These are phyloP conservation scores for Ormyrus rosae DNA, from an alignment of 2,888 invertebrate genomes.

Conservation along the genomic window DNA sequence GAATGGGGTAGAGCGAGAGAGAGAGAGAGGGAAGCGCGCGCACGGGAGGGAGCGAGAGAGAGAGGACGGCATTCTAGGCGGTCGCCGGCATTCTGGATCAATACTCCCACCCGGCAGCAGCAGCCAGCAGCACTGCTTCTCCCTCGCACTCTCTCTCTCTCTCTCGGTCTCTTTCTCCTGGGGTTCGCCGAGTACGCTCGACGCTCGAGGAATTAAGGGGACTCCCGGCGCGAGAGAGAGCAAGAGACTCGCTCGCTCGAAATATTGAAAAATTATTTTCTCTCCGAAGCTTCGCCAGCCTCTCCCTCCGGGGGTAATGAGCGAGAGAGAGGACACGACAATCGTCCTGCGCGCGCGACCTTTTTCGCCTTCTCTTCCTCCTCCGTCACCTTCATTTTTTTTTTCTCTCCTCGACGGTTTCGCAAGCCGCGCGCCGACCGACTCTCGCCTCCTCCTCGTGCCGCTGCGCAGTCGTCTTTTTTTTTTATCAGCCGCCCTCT, in stretches of 20 bases:
- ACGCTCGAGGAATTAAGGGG: slow-evolving; percentile 38
- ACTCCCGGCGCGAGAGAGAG: slow-evolving; percentile 2
- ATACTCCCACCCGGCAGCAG: slow-evolving; percentile 69
- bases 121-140: slow-evolving; percentile 58
- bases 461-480: too few species aligned
- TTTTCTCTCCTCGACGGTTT: too few species aligned
- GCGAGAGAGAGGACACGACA: neutral
- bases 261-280: slow-evolving; percentile 49
- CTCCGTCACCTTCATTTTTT: neutral
- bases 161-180: too few species aligned
- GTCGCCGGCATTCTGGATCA: slow-evolving; percentile 74
- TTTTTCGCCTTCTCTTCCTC: neutral
- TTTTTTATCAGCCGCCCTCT: too few species aligned
- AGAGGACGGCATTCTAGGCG: slow-evolving; percentile 65
- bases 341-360: neutral
- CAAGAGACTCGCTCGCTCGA: neutral
- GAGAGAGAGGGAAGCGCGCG: slow-evolving; percentile 1
- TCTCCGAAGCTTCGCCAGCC: neutral
- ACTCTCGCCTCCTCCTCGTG: too few species aligned
- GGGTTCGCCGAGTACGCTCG: slow-evolving; percentile 47
- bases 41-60: slow-evolving; percentile 54
- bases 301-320: slow-evolving; percentile 16
- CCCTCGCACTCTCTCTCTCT: slow-evolving; percentile 53
- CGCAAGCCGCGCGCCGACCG: too few species aligned
- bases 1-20: neutral